Percentiles rank a stretch among this genome's conserved stretches.
Evolutionary conservation across 1,140 invertebrate species (phyloP).

Genomic region (Philopotamus ludificatus): DNA sequence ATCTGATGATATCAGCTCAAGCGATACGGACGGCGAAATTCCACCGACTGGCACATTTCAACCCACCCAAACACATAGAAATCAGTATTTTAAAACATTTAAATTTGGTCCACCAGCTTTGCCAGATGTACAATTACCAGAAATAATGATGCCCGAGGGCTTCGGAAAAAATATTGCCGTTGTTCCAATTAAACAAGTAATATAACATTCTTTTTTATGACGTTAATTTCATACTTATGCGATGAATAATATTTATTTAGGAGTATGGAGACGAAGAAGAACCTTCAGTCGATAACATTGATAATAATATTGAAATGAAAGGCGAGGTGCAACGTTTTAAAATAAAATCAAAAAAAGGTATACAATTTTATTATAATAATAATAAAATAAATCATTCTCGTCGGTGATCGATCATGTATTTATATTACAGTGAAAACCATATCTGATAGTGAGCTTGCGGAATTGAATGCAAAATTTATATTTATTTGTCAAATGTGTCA

Average conservation of each 20-base stretch:
- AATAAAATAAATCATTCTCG: too few relatives aligned
- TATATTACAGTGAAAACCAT: slow-evolving; percentile 14
- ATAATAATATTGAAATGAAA: slow-evolving; percentile 26
- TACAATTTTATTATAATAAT: background rate
- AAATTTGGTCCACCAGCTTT: slow-evolving; percentile 29
- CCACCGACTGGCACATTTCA: background rate
- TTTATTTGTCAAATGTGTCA: slow-evolving; percentile 46
- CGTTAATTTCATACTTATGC: background rate
- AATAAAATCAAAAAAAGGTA: slow-evolving; percentile 32
- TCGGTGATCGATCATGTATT: slow-evolving; percentile 6
- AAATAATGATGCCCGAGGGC: slow-evolving; percentile 32
- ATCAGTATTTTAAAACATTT: slow-evolving; percentile 33
- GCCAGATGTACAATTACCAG: slow-evolving; percentile 9
- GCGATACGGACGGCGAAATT: slow-evolving; percentile 28
- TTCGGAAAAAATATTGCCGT: slow-evolving; percentile 37
- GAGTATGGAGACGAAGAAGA: slow-evolving; percentile 39
- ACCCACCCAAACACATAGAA: slow-evolving; percentile 11
- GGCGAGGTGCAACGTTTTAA: slow-evolving; percentile 11
- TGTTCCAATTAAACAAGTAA: slow-evolving; percentile 38
- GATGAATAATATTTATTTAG: slow-evolving; percentile 25
- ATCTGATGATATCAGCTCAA: slow-evolving; percentile 17
- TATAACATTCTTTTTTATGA: too few relatives aligned
- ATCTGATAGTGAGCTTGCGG: slow-evolving; percentile 23
- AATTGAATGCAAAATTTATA: slow-evolving; percentile 34
- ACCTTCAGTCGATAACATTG: background rate